Conservation (phyloP, 2,113 vertebrate genomes). For the Nyctibius bracteatus region DNA sequence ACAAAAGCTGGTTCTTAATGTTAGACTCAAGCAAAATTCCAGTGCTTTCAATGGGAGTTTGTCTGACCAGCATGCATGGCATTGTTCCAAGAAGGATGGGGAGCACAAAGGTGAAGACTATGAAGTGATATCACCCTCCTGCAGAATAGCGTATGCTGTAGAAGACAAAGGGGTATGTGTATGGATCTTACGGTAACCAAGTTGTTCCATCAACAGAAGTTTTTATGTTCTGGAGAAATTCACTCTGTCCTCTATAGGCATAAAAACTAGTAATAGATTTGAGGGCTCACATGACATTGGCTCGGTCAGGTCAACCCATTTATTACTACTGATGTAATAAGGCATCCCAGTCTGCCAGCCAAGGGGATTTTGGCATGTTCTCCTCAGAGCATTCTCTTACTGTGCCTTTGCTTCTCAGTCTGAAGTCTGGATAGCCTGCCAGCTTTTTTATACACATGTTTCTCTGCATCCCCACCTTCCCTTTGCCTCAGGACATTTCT, state of each 20-base stretch:
- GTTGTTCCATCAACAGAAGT: neutral
- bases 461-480: neutral
- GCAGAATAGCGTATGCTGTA: neutral
- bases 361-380: neutral
- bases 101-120: conserved; percentile 31
- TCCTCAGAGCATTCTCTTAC: neutral
- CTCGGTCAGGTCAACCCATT: neutral
- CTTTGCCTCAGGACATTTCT: neutral
- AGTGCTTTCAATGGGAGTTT: neutral
- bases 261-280: neutral
- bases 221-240: neutral
- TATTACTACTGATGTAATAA: neutral
- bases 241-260: neutral
- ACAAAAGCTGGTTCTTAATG: neutral
- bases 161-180: neutral
- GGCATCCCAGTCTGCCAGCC: neutral
- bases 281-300: neutral
- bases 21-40: neutral
- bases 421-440: neutral
- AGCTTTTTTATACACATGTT: neutral
- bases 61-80: neutral
- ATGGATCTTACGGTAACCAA: neutral
- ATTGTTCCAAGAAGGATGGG: neutral
- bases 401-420: neutral
- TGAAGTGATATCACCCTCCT: conserved; percentile 2